These are phyloP conservation scores for Galendromus occidentalis DNA, from an alignment of 1,140 invertebrate species.

Conservation along the genomic window DNA sequence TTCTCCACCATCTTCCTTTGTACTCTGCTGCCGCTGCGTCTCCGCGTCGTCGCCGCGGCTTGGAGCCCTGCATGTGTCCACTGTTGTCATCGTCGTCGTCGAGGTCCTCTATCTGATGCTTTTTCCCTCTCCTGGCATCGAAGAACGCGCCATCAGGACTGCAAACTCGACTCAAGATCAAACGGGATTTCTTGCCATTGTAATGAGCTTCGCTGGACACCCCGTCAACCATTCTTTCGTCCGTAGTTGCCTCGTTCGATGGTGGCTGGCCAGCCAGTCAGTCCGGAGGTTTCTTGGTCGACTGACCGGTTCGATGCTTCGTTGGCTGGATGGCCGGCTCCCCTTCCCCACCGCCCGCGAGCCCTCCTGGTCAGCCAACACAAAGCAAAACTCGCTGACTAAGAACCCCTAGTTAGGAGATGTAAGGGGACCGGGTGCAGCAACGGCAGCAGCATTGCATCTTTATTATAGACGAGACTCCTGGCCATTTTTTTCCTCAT, in stretches of 20 bases:
- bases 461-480: not conserved
- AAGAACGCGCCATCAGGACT: not conserved
- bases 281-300: no score
- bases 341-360: no score
- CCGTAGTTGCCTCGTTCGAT: no score
- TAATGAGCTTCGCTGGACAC: slow-evolving; percentile 5
- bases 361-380: not conserved
- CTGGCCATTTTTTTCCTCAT: not conserved
- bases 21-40: not conserved
- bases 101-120: no score
- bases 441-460: not conserved
- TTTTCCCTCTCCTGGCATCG: no score
- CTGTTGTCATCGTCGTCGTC: no score
- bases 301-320: no score
- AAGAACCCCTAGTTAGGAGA: slow-evolving; percentile 9
- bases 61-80: not conserved
- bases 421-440: not conserved
- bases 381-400: slow-evolving; percentile 12
- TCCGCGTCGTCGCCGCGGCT: not conserved
- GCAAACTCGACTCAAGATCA: not conserved
- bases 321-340: no score
- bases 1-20: not conserved
- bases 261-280: no score
- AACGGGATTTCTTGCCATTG: slow-evolving; percentile 11
- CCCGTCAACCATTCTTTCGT: no score